phyloP scores from a whole-genome alignment of 2,113 vertebrate species.

The Colossoma macropomum region DNA sequence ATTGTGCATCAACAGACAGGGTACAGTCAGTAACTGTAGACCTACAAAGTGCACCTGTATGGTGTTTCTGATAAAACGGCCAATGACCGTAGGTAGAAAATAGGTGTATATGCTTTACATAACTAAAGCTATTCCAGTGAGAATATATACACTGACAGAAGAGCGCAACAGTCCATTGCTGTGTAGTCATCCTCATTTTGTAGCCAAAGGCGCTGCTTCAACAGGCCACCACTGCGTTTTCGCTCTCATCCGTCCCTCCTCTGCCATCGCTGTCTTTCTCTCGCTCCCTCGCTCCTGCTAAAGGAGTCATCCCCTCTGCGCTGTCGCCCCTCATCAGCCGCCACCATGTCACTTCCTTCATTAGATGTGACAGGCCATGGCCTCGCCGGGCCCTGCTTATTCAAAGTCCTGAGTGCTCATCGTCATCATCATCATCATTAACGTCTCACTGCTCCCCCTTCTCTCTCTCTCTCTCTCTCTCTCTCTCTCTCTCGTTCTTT shows the following conservation, averaged over 20 bases:
- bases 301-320: background rate
- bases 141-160: no score
- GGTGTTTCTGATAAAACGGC: background rate
- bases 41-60: background rate
- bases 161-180: background rate
- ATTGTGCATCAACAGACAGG: no score
- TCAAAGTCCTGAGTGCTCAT: conserved; percentile 60
- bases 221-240: conserved; percentile 1
- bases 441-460: conserved; percentile 40
- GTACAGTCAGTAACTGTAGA: no score
- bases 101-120: no score
- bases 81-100: background rate
- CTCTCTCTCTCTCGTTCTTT: conserved; percentile 1
- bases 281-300: background rate
- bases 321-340: conserved; percentile 64
- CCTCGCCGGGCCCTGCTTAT: conserved; percentile 61
- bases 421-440: conserved; percentile 19
- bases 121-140: no score
- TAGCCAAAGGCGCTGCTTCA: background rate
- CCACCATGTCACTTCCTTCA: conserved; percentile 57
- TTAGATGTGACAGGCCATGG: conserved; percentile 61
- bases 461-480: background rate
- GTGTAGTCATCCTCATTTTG: background rate
- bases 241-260: background rate
- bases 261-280: background rate